Evolutionary conservation across 2,888 invertebrate genomes (phyloP).

Genomic region (Amphipoea lucens): DNA sequence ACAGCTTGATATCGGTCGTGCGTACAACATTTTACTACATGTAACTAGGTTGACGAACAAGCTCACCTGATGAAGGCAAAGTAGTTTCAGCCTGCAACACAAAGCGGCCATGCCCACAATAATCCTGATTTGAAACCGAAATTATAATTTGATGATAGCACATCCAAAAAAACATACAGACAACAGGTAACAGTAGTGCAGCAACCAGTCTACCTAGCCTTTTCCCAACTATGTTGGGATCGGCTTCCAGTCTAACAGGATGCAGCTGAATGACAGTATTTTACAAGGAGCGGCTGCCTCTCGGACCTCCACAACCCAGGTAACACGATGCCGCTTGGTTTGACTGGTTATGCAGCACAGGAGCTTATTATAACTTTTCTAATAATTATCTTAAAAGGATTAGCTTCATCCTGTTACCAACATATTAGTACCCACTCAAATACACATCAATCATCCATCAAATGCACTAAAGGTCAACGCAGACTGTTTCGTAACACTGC

Average conservation of each 20-base stretch:
- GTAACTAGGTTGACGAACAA: not conserved
- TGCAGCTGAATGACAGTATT: not conserved
- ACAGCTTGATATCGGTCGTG: no score
- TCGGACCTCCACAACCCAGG: not conserved
- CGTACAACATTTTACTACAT: not conserved
- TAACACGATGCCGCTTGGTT: not conserved
- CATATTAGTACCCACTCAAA: slow-evolving; percentile 9
- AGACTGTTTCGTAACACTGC: slow-evolving; percentile 29
- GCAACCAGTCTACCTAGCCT: not conserved
- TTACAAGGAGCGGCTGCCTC: not conserved
- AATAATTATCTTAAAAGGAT: slow-evolving; percentile 6
- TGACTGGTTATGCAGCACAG: not conserved
- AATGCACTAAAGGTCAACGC: slow-evolving; percentile 29
- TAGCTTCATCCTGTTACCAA: not conserved
- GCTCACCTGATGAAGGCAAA: not conserved
- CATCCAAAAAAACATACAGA: no score
- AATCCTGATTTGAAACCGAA: not conserved
- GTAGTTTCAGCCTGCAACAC: not conserved
- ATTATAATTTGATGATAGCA: not conserved
- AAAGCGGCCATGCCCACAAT: no score
- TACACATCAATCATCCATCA: slow-evolving; percentile 30
- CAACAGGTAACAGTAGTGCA: not conserved
- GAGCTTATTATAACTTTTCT: not conserved
- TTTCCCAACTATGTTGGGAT: not conserved
- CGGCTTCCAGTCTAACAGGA: not conserved